Evolutionary conservation across 2,113 vertebrate species (phyloP), one percentile per base, ranked within the genome.

Genomic region (Poicephalus gulielmi): DNA sequence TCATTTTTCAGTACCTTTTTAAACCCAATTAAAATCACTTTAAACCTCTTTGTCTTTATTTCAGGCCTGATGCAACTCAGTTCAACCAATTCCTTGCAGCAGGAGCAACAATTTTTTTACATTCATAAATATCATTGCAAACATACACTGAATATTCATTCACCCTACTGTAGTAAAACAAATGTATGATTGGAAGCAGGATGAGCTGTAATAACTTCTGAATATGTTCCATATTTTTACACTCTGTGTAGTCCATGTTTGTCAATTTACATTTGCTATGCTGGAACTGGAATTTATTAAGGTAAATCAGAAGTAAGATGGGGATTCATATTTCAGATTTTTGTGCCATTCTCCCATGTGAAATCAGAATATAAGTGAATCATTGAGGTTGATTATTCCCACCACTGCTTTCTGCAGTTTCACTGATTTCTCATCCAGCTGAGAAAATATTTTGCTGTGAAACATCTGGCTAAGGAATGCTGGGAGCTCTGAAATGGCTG

Each of bases 361-460:
- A 98, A 97, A 97, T 92, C 75, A 95, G 86, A 98, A 96, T 96
- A 92, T 82, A 97, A 97, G 67, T 94, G 73, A 96, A 74, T 97
- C 86, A 88, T 90, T 96, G 94, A 96, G 90, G 78, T 53, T 90
- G 94, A 96, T 94, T 96, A 97, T 98, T 98, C 96, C 93, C 97
- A 98, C 77, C 86, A 90, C 82, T 90, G 70, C 86, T 97, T 94
- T 96, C 87, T 97, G 53, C 37, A 96, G 71, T 95, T 96, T 95
- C 83, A 78, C 43, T 91, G 60, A 76, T 96, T 95, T 98, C 95
- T 87, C 68, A 96, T 88, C 97, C 98, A 98, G 98, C 98, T 99
- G 98, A 98, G 95, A 98, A 99, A 98, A 99, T 98, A 98, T 98
- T 98, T 98, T 92, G 30, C 94, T 97, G 64, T 86, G 71, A 92